A percentile compares a stretch with the other conserved stretches of the same genome.
These are phyloP conservation scores for Oncopeltus fasciatus DNA, from an alignment of 1,140 invertebrate genomes.

Conservation along the genomic window DNA sequence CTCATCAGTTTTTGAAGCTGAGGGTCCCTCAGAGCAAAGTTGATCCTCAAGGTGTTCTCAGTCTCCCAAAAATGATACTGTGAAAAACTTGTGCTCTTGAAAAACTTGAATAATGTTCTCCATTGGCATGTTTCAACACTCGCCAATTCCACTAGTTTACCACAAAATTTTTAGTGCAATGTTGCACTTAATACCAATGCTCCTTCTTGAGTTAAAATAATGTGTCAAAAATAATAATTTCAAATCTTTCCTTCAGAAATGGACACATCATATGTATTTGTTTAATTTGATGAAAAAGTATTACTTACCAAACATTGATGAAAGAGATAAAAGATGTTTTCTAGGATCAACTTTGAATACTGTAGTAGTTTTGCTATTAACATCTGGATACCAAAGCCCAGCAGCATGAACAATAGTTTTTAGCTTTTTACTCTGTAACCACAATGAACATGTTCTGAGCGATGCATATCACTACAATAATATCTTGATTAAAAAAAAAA, in stretches of 20 bases:
- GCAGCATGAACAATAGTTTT: slow-evolving; percentile 89
- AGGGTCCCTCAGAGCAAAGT: too few relatives aligned
- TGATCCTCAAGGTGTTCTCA: too few relatives aligned
- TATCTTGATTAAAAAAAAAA: not conserved
- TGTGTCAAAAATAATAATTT: too few relatives aligned
- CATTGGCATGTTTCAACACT: too few relatives aligned
- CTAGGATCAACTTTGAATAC: slow-evolving; percentile 75
- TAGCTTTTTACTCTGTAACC: slow-evolving; percentile 48
- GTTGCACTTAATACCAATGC: too few relatives aligned
- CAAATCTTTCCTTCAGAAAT: not conserved
- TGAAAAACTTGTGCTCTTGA: too few relatives aligned
- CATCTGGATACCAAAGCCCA: slow-evolving; percentile 83
- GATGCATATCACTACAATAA: not conserved
- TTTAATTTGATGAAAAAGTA: not conserved
- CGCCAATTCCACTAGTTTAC: too few relatives aligned
- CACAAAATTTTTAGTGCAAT: too few relatives aligned
- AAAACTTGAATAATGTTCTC: too few relatives aligned
- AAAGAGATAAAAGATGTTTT: slow-evolving; percentile 78
- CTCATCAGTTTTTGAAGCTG: too few relatives aligned
- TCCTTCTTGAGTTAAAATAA: too few relatives aligned
- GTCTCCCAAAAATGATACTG: too few relatives aligned
- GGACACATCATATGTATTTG: not conserved
- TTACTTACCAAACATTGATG: slow-evolving; percentile 72
- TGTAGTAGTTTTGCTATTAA: slow-evolving; percentile 73
- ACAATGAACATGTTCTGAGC: not conserved